phyloP scores from a whole-genome alignment of 2,797 vertebrate species.

The Streptopelia turtur region DNA sequence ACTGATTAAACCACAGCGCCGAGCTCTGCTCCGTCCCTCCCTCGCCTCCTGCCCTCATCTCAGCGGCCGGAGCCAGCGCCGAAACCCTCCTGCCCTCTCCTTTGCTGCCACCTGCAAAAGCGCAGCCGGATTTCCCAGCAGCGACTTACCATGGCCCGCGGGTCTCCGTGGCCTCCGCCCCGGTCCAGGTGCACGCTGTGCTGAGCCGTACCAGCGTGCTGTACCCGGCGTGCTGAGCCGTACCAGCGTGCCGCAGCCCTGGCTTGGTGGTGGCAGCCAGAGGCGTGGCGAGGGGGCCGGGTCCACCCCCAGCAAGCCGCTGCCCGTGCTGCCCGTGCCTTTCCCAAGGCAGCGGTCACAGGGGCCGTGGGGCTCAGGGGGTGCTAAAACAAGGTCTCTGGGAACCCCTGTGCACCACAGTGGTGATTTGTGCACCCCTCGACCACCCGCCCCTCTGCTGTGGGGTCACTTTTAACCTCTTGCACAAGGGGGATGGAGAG shows the following conservation, averaged over 20 bases:
- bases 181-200: background rate
- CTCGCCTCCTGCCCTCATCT: background rate
- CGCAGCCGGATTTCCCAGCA: background rate
- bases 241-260: background rate
- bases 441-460: rapidly evolving
- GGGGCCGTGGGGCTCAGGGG: rapidly evolving
- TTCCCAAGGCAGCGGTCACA: background rate
- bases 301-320: background rate
- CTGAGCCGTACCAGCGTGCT: too few relatives aligned
- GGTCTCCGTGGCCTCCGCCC: background rate
- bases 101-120: background rate
- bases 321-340: background rate
- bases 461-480: background rate
- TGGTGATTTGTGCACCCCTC: rapidly evolving
- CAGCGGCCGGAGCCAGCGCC: background rate
- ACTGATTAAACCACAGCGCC: constrained; percentile 23
- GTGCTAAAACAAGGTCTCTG: rapidly evolving
- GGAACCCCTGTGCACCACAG: rapidly evolving
- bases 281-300: constrained; percentile 38
- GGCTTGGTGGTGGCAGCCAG: background rate
- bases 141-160: constrained; percentile 38
- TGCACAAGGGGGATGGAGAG: background rate
- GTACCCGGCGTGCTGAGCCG: background rate
- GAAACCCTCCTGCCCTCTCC: background rate
- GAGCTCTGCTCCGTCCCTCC: background rate